Conservation (phyloP, 2,888 invertebrate genomes). For the Monochamus alternatus region DNA sequence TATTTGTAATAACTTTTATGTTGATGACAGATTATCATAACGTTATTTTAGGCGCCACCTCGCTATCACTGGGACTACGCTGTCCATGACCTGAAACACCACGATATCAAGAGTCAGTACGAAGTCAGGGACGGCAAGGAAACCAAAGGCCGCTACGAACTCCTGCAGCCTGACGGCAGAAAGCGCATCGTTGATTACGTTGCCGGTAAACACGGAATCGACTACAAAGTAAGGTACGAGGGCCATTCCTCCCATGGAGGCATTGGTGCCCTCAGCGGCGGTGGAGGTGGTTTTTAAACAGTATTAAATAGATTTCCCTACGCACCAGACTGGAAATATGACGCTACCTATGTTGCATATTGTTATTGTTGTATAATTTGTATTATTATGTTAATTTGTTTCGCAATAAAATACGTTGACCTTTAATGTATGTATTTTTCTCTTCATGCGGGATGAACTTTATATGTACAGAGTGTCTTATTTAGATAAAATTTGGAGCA, state of each 20-base stretch:
- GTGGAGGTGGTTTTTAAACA: slow-evolving; percentile 39
- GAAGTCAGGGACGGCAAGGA: slow-evolving; percentile 65
- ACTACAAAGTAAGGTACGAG: slow-evolving; percentile 63
- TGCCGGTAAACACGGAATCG: slow-evolving; percentile 66
- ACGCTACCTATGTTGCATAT: slow-evolving; percentile 57
- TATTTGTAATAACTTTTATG: not conserved
- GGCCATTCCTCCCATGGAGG: slow-evolving; percentile 57
- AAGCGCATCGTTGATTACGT: slow-evolving; percentile 66
- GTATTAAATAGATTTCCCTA: slow-evolving; percentile 44
- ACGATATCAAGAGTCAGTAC: slow-evolving; percentile 66
- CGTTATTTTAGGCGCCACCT: slow-evolving; percentile 61
- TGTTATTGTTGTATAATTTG: slow-evolving; percentile 51
- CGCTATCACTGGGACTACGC: slow-evolving; percentile 66
- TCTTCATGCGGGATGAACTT: too few relatives aligned
- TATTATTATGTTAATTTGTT: slow-evolving; percentile 50
- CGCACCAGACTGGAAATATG: slow-evolving; percentile 42
- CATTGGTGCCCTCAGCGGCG: slow-evolving; percentile 54
- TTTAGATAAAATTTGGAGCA: too few relatives aligned
- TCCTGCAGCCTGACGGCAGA: slow-evolving; percentile 66
- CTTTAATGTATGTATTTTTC: slow-evolving; percentile 3
- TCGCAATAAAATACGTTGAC: slow-evolving; percentile 63
- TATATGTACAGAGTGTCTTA: too few relatives aligned
- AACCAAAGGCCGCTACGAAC: slow-evolving; percentile 64
- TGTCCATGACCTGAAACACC: slow-evolving; percentile 65
- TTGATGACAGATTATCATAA: not conserved